Conservation (phyloP, 2,113 vertebrate genomes). For the Hypanus sabinus region DNA sequence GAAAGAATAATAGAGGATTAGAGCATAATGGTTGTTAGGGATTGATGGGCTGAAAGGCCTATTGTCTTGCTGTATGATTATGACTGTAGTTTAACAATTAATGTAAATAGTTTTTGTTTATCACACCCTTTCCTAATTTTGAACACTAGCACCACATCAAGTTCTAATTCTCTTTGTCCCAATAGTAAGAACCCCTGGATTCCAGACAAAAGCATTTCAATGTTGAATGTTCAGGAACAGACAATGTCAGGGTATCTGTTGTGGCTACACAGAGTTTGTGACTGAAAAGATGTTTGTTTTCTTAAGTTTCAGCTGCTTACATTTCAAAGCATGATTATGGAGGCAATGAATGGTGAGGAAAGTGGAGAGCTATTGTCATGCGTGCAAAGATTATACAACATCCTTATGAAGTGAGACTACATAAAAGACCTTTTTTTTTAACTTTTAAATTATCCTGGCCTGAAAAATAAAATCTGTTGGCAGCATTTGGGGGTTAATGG, state of each 20-base stretch:
- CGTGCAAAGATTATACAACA: constrained; percentile 12
- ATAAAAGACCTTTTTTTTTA: neutral
- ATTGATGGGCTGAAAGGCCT: too few relatives aligned
- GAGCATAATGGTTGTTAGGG: too few relatives aligned
- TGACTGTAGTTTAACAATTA: neutral
- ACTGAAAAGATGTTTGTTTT: neutral
- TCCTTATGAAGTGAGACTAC: neutral
- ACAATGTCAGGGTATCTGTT: neutral
- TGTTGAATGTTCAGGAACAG: neutral
- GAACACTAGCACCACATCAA: neutral
- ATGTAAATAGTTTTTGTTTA: neutral
- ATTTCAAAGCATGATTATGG: constrained; percentile 20
- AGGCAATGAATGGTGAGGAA: constrained; percentile 28
- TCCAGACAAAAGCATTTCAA: neutral
- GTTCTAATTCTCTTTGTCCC: neutral
- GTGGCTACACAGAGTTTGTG: neutral
- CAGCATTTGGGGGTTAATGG: neutral
- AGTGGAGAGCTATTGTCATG: neutral
- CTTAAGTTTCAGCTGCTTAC: neutral
- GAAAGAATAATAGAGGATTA: too few relatives aligned
- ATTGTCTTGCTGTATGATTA: too few relatives aligned
- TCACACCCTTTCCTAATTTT: neutral
- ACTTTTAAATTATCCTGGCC: neutral
- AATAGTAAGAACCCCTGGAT: neutral
- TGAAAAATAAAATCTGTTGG: neutral